Conservation (phyloP, 2,888 invertebrate species). For the Muschampia plurimacula region DNA sequence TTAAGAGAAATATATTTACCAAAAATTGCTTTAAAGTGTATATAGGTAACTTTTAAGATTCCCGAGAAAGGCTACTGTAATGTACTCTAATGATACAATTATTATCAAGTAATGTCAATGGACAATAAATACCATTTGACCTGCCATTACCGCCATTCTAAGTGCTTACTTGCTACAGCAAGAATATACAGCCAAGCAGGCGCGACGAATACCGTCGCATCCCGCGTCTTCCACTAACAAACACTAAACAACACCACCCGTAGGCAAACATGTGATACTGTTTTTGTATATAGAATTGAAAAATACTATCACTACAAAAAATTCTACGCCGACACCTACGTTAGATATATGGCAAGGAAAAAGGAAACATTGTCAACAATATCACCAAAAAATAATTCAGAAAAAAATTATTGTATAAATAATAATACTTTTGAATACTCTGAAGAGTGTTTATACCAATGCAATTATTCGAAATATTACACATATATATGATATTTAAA, state of each 20-base stretch:
- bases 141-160: slow-evolving; percentile 78
- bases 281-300: slow-evolving; percentile 80
- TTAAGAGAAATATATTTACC: slow-evolving; percentile 85
- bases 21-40: slow-evolving; percentile 82
- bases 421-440: slow-evolving; percentile 65
- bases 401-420: slow-evolving; percentile 59
- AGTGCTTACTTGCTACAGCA: slow-evolving; percentile 82
- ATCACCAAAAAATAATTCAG: slow-evolving; percentile 63
- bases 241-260: slow-evolving; percentile 79
- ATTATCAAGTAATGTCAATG: slow-evolving; percentile 85
- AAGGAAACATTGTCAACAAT: slow-evolving; percentile 77
- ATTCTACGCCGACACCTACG: slow-evolving; percentile 80
- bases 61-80: slow-evolving; percentile 85
- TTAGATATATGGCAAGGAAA: slow-evolving; percentile 83
- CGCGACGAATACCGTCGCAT: slow-evolving; percentile 68
- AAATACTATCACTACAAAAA: slow-evolving; percentile 79
- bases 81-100: slow-evolving; percentile 86
- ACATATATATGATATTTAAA: slow-evolving; percentile 65
- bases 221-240: slow-evolving; percentile 72
- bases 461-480: slow-evolving; percentile 65
- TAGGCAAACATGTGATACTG: slow-evolving; percentile 81
- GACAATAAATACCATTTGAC: slow-evolving; percentile 85
- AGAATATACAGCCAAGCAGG: slow-evolving; percentile 77
- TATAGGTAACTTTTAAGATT: slow-evolving; percentile 85
- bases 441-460: slow-evolving; percentile 53